Percentiles rank a stretch among this genome's conserved stretches.
These are phyloP conservation scores for Craseonycteris thonglongyai DNA, from an alignment of 2,113 vertebrate genomes.

Conservation along the genomic window DNA sequence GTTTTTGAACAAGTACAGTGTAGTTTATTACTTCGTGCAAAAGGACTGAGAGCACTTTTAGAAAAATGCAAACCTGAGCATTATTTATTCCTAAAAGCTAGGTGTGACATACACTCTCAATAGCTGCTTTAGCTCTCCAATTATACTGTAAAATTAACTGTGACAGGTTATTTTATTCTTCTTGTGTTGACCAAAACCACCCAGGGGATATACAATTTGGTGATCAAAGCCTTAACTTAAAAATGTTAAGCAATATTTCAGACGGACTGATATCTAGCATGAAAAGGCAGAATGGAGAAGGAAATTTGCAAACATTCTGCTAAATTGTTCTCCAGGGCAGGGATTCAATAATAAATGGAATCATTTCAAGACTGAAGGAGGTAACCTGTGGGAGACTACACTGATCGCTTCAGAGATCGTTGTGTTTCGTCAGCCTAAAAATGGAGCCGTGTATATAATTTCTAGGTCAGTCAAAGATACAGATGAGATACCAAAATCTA, in stretches of 20 bases:
- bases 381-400: slow-evolving; percentile 41
- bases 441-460: slow-evolving; percentile 43
- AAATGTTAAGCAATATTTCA: slow-evolving; percentile 23
- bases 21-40: not conserved
- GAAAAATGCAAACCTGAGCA: not conserved
- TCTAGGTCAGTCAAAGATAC: slow-evolving; percentile 22
- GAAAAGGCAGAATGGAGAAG: not conserved
- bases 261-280: not conserved
- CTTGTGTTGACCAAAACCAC: slow-evolving; percentile 18
- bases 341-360: slow-evolving; percentile 38
- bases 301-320: slow-evolving; percentile 48
- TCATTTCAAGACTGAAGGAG: slow-evolving; percentile 46
- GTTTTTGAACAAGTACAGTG: not conserved
- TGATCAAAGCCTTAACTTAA: slow-evolving; percentile 40
- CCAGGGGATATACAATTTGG: slow-evolving; percentile 10
- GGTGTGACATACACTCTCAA: not conserved
- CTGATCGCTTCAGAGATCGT: slow-evolving; percentile 25
- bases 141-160: slow-evolving; percentile 31
- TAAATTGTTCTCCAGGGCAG: slow-evolving; percentile 44
- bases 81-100: not conserved
- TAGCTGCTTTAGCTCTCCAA: not conserved
- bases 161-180: slow-evolving; percentile 40
- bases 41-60: not conserved
- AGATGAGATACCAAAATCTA: not conserved
- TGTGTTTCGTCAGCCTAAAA: slow-evolving; percentile 44